Conservation (phyloP, 2,797 vertebrate species). For the Sebastes jordani region DNA sequence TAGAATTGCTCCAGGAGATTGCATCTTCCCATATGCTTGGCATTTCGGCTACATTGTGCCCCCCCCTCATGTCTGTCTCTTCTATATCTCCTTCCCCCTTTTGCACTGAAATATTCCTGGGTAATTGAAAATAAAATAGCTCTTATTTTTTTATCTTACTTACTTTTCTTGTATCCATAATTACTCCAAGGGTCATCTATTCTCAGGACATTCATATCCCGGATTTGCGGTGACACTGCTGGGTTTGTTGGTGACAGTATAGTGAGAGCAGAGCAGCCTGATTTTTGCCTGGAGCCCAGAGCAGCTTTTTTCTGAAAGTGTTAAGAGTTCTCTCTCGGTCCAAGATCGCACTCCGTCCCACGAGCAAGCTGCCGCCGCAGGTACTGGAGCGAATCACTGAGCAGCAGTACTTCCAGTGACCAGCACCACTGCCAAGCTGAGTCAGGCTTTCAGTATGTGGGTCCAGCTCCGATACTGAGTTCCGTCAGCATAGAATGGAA, state of each 20-base stretch:
- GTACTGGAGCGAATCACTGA: not conserved
- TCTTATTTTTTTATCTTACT: constrained; percentile 26
- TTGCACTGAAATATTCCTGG: constrained; percentile 2
- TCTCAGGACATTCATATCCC: constrained; percentile 3
- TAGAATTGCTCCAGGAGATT: constrained; percentile 70
- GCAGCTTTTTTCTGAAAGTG: not conserved
- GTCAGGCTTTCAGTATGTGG: constrained; percentile 5
- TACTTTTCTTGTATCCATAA: constrained; percentile 19
- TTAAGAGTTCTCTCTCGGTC: not conserved
- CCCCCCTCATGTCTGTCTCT: constrained; percentile 3
- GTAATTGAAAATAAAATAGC: constrained; percentile 4
- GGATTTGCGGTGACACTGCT: constrained; percentile 13
- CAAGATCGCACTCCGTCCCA: not conserved
- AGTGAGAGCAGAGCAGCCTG: not conserved
- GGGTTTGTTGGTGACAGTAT: constrained; percentile 1
- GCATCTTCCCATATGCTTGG: constrained; percentile 66
- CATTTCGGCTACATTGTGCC: constrained; percentile 42
- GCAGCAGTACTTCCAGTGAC: not conserved
- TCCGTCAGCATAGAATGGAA: not conserved
- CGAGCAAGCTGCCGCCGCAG: not conserved
- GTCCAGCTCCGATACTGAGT: not conserved
- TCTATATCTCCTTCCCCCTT: not conserved
- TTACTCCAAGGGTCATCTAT: constrained; percentile 23
- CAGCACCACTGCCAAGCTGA: not conserved
- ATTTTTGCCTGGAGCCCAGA: not conserved